Conservation (phyloP, 2,113 vertebrate species). For the Dicentrarchus labrax region DNA sequence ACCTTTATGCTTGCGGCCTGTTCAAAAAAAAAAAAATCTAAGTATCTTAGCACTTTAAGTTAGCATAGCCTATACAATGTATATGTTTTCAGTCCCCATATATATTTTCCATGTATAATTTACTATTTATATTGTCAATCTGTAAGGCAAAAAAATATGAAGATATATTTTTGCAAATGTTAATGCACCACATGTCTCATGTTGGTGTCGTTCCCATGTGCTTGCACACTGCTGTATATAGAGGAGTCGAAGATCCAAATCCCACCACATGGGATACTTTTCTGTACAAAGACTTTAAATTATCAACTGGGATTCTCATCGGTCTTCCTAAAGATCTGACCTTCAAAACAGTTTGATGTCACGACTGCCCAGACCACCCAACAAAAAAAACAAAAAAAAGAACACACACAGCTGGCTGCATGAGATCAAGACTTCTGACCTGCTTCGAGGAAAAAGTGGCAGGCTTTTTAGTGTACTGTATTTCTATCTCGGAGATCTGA, state of each 20-base stretch:
- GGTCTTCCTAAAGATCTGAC: slow-evolving; percentile 68
- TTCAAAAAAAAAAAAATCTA: slow-evolving; percentile 47
- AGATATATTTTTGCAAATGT: slow-evolving; percentile 80
- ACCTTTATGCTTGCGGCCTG: slow-evolving; percentile 77
- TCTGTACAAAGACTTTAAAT: slow-evolving; percentile 62
- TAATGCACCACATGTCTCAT: slow-evolving; percentile 57
- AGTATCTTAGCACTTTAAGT: slow-evolving; percentile 84
- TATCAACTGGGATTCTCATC: slow-evolving; percentile 57
- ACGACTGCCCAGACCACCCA: slow-evolving; percentile 69
- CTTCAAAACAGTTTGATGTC: slow-evolving; percentile 73
- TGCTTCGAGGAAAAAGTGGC: slow-evolving; percentile 10
- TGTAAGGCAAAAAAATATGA: slow-evolving; percentile 74
- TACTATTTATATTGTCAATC: slow-evolving; percentile 72
- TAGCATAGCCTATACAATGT: slow-evolving; percentile 69
- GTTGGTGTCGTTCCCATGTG: slow-evolving; percentile 53
- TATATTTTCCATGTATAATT: slow-evolving; percentile 70
- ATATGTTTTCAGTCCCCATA: slow-evolving; percentile 64
- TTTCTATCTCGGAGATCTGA: slow-evolving; percentile 47
- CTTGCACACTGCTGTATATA: slow-evolving; percentile 57
- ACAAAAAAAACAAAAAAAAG: slow-evolving; percentile 47
- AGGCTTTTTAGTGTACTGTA: slow-evolving; percentile 35
- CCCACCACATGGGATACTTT: slow-evolving; percentile 34
- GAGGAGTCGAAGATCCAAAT: slow-evolving; percentile 16
- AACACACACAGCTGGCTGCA: slow-evolving; percentile 40
- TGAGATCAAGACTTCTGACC: slow-evolving; percentile 33